phyloP scores from a whole-genome alignment of 2,888 invertebrate genomes.

The Belgica antarctica region DNA sequence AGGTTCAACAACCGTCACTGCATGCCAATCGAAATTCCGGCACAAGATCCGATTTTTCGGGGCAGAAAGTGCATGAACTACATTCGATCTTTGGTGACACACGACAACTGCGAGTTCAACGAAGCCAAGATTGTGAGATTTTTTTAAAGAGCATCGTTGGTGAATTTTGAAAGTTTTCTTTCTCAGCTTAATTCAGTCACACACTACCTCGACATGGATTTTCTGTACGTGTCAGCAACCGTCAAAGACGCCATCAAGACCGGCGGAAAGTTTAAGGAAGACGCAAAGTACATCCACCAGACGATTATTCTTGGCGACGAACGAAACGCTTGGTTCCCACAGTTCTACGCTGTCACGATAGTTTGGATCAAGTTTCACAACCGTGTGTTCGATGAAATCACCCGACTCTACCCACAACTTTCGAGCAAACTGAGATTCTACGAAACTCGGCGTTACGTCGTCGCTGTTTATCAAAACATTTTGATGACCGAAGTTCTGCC shows the following conservation, averaged over 20 bases:
- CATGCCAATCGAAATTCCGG: conserved; percentile 26
- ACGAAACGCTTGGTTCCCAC: not conserved
- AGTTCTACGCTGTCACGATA: not conserved
- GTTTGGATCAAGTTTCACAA: conserved; percentile 33
- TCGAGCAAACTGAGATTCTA: not conserved
- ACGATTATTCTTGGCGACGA: conserved; percentile 5
- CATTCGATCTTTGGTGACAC: not conserved
- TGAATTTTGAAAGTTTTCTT: not conserved
- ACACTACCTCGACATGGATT: conserved; percentile 11
- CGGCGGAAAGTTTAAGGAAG: conserved; percentile 10
- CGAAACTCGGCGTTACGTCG: conserved; percentile 19
- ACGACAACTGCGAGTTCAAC: conserved; percentile 19
- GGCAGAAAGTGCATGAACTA: conserved; percentile 16
- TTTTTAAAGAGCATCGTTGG: not conserved
- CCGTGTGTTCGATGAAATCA: not conserved
- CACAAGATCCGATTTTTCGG: not conserved
- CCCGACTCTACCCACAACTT: not conserved
- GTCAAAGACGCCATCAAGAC: not conserved
- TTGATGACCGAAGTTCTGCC: not conserved
- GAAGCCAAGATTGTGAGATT: conserved; percentile 17
- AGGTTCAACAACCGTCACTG: conserved; percentile 11
- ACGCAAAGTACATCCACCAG: not conserved
- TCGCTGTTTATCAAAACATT: conserved; percentile 25
- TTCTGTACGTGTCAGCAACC: conserved; percentile 2
- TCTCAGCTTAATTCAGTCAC: conserved; percentile 21